Evolutionary conservation across 2,888 invertebrate genomes (phyloP).

Genomic region (Caenorhabditis macrosperma): DNA sequence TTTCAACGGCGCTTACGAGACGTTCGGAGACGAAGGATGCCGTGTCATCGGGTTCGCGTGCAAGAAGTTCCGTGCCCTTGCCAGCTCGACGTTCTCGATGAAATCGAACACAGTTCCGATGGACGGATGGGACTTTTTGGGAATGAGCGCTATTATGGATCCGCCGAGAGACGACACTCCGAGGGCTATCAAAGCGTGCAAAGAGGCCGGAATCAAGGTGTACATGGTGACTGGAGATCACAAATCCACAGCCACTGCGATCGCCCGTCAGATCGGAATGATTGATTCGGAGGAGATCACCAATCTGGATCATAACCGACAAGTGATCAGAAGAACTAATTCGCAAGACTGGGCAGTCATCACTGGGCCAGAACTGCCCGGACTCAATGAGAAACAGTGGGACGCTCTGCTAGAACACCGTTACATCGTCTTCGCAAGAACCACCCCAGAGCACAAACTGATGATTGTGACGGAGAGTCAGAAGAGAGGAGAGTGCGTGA

Average conservation of each 20-base stretch:
- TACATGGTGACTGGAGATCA: slow-evolving; percentile 78
- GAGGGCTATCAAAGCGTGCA: slow-evolving; percentile 70
- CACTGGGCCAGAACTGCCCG: slow-evolving; percentile 63
- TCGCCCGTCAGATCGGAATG: slow-evolving; percentile 75
- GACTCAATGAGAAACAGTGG: slow-evolving; percentile 59
- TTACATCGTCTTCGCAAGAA: slow-evolving; percentile 65
- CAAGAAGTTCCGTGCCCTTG: slow-evolving; percentile 68
- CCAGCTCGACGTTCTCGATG: slow-evolving; percentile 63
- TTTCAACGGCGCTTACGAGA: slow-evolving; percentile 70
- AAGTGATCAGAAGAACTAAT: slow-evolving; percentile 40
- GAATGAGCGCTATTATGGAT: slow-evolving; percentile 75
- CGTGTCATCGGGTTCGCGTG: slow-evolving; percentile 74
- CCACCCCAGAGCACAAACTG: slow-evolving; percentile 69
- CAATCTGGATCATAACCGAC: slow-evolving; percentile 37
- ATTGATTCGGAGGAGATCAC: slow-evolving; percentile 60
- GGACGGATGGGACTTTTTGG: slow-evolving; percentile 68
- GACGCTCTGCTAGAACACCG: slow-evolving; percentile 57
- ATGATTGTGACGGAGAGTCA: slow-evolving; percentile 66
- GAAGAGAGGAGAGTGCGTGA: slow-evolving; percentile 64
- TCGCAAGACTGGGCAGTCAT: slow-evolving; percentile 64
- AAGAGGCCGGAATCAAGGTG: slow-evolving; percentile 74
- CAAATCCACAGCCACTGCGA: slow-evolving; percentile 73
- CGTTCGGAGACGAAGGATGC: slow-evolving; percentile 73
- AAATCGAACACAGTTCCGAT: slow-evolving; percentile 70
- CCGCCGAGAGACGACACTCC: slow-evolving; percentile 74